Evolutionary conservation across 2,888 invertebrate genomes (phyloP), one percentile per base, ranked within the genome.

Genomic region (Ectemnius cavifrons): DNA sequence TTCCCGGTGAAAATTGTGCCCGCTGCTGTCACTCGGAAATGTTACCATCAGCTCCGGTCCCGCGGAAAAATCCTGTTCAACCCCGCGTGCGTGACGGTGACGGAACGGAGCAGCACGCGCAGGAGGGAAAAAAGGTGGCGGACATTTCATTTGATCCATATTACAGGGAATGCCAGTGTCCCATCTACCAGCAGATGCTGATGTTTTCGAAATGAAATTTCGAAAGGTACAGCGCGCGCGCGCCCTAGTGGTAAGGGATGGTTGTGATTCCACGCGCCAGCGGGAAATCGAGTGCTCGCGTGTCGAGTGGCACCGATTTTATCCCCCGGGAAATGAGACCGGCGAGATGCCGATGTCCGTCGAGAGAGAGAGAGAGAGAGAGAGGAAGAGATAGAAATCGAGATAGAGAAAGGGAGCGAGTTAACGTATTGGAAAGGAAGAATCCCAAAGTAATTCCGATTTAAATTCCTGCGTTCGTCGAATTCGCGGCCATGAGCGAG

Each of bases 371-470:
- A 23, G 2, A 23, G 23, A 23, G 1, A 23, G 23, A 23, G n/a
- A n/a, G 28, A 14, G 28, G 28, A 37, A 23, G 2, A 23, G 23
- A 23, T 23, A 23, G 23, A 23, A 23, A 23, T 23, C 23, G 23
- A 23, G 23, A 23, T 23, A 23, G 16, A n/a, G 46, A 46, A 46
- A n/a, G 46, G 18, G 14, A 45, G 20, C 5, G 14, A 6, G 49
- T 49, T 47, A 49, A 63, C 37, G 63, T 49, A 63, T 49, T 46
- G 49, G 63, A 23, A 63, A 27, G 27, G 61, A 63, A 63, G 63
- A 49, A 63, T 63, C 47, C 27, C n/a, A 37, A 49, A 23, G 63
- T 63, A 63, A 63, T 63, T 63, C 63, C 49, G 63, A 63, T 63
- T 63, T 63, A 63, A 63, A 63, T 63, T 63, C 63, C 28, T 56